Percentiles rank a stretch among this genome's conserved stretches.
These are phyloP conservation scores for Scaptomyza caliginosa DNA, from an alignment of 2,888 invertebrate genomes.

Conservation along the genomic window DNA sequence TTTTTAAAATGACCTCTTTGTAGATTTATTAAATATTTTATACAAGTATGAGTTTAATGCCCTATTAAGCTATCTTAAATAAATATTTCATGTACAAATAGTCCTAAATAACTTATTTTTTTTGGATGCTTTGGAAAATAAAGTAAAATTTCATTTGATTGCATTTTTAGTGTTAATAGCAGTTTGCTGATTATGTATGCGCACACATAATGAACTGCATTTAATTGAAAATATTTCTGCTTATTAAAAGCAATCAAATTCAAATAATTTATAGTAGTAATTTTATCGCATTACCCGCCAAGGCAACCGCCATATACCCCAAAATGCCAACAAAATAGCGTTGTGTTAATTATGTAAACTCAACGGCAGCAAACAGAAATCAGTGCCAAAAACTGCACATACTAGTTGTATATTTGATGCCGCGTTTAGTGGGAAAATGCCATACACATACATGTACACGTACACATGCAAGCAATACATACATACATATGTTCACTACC, in stretches of 20 bases:
- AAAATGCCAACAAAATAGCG: slow-evolving; percentile 50
- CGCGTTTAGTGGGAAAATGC: slow-evolving; percentile 24
- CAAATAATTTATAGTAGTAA: slow-evolving; percentile 45
- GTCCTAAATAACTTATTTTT: background rate
- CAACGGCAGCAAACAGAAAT: slow-evolving; percentile 13
- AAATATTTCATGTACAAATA: background rate
- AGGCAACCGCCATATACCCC: slow-evolving; percentile 3
- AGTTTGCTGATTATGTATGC: slow-evolving; percentile 3
- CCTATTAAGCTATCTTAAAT: background rate
- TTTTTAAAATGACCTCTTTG: background rate
- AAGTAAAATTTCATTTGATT: background rate
- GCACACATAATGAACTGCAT: slow-evolving; percentile 43
- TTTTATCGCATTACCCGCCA: slow-evolving; percentile 23
- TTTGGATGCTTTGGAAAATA: background rate
- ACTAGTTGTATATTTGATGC: background rate
- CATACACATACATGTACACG: slow-evolving; percentile 9
- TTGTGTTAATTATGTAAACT: slow-evolving; percentile 65
- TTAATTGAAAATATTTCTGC: slow-evolving; percentile 50
- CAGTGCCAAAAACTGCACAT: slow-evolving; percentile 15
- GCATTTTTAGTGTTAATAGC: background rate
- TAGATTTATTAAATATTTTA: background rate
- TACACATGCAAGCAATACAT: background rate
- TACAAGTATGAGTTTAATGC: background rate
- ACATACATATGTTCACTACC: slow-evolving; percentile 18
- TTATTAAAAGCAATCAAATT: slow-evolving; percentile 61